These are phyloP conservation scores for Pteronura brasiliensis DNA, from an alignment of 2,113 vertebrate genomes.

Conservation along the genomic window DNA sequence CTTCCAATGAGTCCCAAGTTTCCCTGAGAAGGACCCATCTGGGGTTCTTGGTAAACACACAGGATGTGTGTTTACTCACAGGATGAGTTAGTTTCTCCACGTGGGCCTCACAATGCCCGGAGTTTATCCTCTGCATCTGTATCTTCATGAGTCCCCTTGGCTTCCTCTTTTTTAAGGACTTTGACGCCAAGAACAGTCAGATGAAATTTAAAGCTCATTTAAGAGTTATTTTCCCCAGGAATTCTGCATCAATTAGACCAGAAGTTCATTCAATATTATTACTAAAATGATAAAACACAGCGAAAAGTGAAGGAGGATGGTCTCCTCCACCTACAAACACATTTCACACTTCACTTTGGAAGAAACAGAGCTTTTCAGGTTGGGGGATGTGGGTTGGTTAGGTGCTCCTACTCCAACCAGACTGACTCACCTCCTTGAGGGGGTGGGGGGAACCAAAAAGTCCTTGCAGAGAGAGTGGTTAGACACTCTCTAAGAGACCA, in stretches of 20 bases:
- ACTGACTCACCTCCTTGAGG: background rate
- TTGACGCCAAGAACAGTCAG: slow-evolving; percentile 7
- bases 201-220: slow-evolving; percentile 19
- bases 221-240: background rate
- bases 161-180: background rate
- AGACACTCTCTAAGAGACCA: background rate
- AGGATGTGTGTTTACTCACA: background rate
- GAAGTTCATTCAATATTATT: background rate
- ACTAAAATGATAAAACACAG: slow-evolving; percentile 32
- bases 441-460: background rate
- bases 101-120: background rate
- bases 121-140: background rate
- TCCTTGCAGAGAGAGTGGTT: background rate
- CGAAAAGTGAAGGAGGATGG: background rate
- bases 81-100: background rate
- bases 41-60: background rate
- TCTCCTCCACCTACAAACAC: background rate
- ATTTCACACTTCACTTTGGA: background rate
- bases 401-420: background rate
- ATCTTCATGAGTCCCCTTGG: background rate
- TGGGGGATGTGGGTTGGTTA: background rate
- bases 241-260: background rate
- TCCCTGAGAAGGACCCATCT: background rate
- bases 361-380: background rate
- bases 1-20: background rate